Evolutionary conservation across 2,888 invertebrate species (phyloP), one percentile per base, ranked within the genome.

Genomic region (Sycophila texana): DNA sequence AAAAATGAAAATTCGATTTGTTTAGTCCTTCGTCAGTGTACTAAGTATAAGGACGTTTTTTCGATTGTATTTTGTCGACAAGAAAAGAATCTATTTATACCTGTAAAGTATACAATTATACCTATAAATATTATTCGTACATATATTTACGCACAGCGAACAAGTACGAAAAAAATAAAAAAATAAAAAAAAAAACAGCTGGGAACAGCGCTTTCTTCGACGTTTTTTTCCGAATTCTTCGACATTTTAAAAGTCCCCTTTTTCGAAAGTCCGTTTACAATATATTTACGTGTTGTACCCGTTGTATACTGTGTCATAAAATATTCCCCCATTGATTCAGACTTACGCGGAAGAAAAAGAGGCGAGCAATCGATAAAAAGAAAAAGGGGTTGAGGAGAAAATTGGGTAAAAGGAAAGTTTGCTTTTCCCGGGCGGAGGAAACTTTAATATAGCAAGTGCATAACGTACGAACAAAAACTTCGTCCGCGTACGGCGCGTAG

Each of bases 101-200:
- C 61, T 55, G n/a, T 66, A 72, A 77, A 77, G 13, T 65, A 58
- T 72, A 77, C 30, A 63, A 63, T 63, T 63, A n/a, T n/a, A 63
- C 18, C 13, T 39, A 61, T 61, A 61, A 16, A 78, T 78, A 77
- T 65, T 73, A 78, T 73, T 73, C 60, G 55, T 72, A 61, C 60
- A 39, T 51, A 58, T 67, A 77, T 61, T 76, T 74, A 74, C 78
- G 73, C 74, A 78, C 78, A 74, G 26, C 55, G 18, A 74, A 30
- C 18, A 58, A 66, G 55, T 12, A 73, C 22, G 67, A 39, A 10
- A 39, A 39, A 39, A 10, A 7, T 7, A 39, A 26, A 26, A 26
- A 2, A 26, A 1, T 3, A 26, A 10, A 7, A 39, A 39, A 26
- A 26, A 26, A 2, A 26, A 1, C 26, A 26, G 39, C 39, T 39